Base-by-base conservation (phyloP, 1,140 invertebrate species). In the Nymphalis io region DNA sequence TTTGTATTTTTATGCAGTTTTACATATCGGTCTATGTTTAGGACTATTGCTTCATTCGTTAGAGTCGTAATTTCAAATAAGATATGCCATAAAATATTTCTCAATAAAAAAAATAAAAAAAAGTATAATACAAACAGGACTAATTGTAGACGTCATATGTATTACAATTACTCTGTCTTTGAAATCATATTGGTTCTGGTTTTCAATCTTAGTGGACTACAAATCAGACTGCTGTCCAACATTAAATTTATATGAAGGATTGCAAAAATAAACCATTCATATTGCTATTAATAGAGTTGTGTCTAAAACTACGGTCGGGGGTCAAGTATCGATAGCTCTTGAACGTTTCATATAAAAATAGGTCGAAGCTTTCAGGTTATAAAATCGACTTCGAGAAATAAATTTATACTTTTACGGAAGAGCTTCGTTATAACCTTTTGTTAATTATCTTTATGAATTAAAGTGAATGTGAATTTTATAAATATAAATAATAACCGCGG, bases 331-430 rank as follows among this genome's bases (percentile, higher is more conserved):
- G 21, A 55, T 51, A 27, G 51, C 51, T 21, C 23, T 55, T 27
- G 51, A 55, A 55, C 21, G 51, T 11, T 27, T n/a, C 21, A 55
- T 21, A 55, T 55, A 55, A 63, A 63, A 63, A 63, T 51, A 63
- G 23, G 44, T 51, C 21, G 60, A 48, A 48, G 42, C 23, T 61
- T 27, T 63, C n/a, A 51, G 51, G 51, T 63, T 63, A 61, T 61
- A 61, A 51, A 46, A 53, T 38, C 42, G 20, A 51, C 27, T 63
- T 51, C n/a, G 38, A 12, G 18, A 18, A 38, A 27, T 27, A 42
- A 18, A 63, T 23, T 27, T 44, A 20, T n/a, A 44, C 11, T 40
- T 13, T 60, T 12, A 21, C 20, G 60, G 60, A 61, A 61, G 16
- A 16, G 16, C 48, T n/a, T 33, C 27, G 6, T 44, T 44, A 44